Evolutionary conservation across 2,113 vertebrate genomes (phyloP).

Genomic region (Carettochelys insculpta): DNA sequence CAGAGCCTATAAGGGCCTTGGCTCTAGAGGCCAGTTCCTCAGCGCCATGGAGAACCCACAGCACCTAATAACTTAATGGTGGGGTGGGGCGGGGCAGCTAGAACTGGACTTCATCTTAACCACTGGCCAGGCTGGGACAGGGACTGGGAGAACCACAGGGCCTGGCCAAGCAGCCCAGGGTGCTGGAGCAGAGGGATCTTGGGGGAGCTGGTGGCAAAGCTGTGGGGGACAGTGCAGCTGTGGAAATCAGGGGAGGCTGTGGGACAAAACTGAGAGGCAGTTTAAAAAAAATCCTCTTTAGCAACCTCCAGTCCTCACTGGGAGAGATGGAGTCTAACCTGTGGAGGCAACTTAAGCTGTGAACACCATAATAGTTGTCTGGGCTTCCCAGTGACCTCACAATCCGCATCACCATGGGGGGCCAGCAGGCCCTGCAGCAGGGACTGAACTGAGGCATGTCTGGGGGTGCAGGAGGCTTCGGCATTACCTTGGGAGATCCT

Average conservation of each 20-base stretch:
- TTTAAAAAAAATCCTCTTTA: neutral
- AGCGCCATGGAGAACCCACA: neutral
- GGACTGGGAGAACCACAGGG: neutral
- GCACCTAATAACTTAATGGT: neutral
- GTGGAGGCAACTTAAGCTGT: neutral
- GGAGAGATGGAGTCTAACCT: neutral
- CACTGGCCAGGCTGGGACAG: neutral
- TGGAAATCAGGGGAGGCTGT: neutral
- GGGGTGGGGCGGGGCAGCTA: neutral
- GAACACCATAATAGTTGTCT: neutral
- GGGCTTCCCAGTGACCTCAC: neutral
- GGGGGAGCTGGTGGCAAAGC: neutral
- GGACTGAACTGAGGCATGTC: neutral
- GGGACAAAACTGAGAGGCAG: neutral
- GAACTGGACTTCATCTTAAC: neutral
- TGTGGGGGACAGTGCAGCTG: fast-evolving
- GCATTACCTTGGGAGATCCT: too few relatives aligned
- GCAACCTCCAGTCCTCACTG: neutral
- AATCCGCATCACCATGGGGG: neutral
- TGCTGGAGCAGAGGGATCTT: neutral
- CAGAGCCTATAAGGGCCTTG: neutral
- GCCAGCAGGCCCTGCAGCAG: neutral
- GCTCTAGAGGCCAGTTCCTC: neutral
- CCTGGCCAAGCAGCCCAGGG: neutral
- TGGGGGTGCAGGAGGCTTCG: too few relatives aligned